These are phyloP conservation scores for Thomomys bottae DNA, from an alignment of 2,113 vertebrate species.

Conservation along the genomic window DNA sequence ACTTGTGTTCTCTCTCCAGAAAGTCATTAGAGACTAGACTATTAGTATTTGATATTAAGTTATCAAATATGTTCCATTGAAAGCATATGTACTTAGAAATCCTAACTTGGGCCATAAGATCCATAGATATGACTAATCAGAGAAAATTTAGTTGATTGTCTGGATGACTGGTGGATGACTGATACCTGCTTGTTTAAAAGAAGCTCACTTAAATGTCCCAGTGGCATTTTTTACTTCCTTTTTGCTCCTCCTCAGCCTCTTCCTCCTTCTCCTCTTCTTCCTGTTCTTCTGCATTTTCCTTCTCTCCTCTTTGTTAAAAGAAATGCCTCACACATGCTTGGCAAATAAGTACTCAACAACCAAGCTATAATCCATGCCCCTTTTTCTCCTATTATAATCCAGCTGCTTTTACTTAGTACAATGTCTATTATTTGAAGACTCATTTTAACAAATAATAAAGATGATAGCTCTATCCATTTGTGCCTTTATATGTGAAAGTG, in stretches of 20 bases:
- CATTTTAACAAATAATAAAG: neutral
- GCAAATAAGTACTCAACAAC: too few species aligned
- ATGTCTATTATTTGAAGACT: neutral
- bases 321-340: too few species aligned
- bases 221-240: neutral
- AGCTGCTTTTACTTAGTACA: neutral
- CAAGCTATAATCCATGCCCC: too few species aligned
- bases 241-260: neutral
- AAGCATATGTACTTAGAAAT: neutral
- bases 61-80: neutral
- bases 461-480: neutral
- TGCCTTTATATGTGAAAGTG: neutral
- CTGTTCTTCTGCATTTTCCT: neutral
- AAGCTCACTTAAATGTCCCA: neutral
- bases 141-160: neutral
- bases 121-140: neutral
- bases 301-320: too few species aligned
- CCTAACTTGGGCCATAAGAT: neutral
- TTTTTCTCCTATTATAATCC: neutral
- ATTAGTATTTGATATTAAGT: conserved; percentile 18
- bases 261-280: neutral
- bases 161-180: neutral
- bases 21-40: neutral
- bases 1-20: neutral
- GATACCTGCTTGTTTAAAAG: neutral